Evolutionary conservation across 2,797 vertebrate species (phyloP).

Genomic region (Enteromius afrohamiltoni): DNA sequence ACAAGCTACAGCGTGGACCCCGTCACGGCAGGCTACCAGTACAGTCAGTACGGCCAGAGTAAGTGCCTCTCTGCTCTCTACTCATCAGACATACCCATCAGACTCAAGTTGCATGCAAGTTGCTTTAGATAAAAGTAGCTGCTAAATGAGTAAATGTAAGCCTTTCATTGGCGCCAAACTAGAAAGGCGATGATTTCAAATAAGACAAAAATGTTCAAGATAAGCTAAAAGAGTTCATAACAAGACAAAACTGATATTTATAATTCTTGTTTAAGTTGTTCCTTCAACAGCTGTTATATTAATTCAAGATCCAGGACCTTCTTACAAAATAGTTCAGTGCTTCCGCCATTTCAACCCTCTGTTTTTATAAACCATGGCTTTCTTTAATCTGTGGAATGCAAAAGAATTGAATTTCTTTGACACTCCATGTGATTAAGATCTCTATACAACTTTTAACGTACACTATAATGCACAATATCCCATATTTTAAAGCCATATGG

Average conservation of each 20-base stretch:
- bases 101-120: neutral
- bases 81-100: neutral
- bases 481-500: neutral
- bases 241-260: no score
- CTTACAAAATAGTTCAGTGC: no score
- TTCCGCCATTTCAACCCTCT: no score
- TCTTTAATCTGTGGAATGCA: no score
- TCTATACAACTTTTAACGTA: neutral
- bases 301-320: no score
- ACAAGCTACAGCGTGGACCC: slow-evolving; percentile 95
- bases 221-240: no score
- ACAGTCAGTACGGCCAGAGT: slow-evolving; percentile 95
- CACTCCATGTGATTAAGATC: no score
- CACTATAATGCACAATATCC: neutral
- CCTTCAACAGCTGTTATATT: no score
- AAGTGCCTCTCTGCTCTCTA: slow-evolving; percentile 70
- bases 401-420: no score
- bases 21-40: slow-evolving; percentile 91
- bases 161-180: neutral
- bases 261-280: neutral
- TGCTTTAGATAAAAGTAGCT: neutral
- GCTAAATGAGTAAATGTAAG: neutral
- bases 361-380: no score
- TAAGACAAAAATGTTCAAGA: no score
- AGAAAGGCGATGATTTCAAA: no score